Conservation (phyloP, 2,888 invertebrate genomes). For the Tolmerus cingulatus region DNA sequence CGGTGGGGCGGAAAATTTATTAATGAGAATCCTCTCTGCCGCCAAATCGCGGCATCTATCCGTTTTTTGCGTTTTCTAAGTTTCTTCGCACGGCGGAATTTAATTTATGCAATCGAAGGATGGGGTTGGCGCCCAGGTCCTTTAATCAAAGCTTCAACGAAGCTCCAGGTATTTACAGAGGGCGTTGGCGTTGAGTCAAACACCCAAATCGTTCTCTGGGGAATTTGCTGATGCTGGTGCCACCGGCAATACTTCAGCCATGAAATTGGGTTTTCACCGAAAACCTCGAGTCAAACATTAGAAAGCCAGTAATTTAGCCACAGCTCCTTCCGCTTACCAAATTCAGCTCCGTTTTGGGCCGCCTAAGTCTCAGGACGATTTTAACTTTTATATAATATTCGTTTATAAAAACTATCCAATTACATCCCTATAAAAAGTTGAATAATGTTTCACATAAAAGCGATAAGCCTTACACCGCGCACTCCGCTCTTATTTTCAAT, state of each 20-base stretch:
- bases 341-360: neutral
- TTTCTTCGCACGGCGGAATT: neutral
- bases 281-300: conserved; percentile 4
- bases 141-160: conserved; percentile 10
- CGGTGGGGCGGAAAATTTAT: neutral
- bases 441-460: neutral
- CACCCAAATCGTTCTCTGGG: neutral
- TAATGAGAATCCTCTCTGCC: neutral
- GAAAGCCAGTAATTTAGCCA: neutral
- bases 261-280: conserved; percentile 26
- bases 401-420: neutral
- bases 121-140: neutral
- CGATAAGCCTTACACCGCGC: no score
- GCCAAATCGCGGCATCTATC: neutral
- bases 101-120: neutral
- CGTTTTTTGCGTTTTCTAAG: neutral
- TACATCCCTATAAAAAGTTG: neutral
- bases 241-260: neutral
- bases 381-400: neutral
- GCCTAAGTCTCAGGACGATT: neutral
- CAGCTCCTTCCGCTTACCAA: neutral
- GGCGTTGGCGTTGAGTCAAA: neutral
- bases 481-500: no score
- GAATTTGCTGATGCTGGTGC: neutral
- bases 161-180: neutral